phyloP scores from a whole-genome alignment of 2,888 invertebrate species.

The Dynastes maya region DNA sequence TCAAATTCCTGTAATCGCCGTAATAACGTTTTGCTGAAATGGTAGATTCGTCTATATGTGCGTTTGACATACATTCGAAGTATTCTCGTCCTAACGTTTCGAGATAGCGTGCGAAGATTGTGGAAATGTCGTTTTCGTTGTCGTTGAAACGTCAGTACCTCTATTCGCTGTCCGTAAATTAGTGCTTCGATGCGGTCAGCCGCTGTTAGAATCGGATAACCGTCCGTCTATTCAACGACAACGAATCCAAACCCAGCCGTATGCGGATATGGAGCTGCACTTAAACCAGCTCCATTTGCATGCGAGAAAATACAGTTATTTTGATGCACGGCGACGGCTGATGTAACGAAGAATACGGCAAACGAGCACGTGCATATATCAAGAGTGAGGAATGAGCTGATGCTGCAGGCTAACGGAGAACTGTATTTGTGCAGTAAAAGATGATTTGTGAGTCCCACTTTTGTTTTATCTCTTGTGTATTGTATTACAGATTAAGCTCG shows the following conservation, averaged over 20 bases:
- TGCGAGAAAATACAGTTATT: constrained; percentile 44
- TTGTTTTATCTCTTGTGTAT: not conserved
- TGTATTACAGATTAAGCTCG: not conserved
- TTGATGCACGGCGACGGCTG: constrained; percentile 14
- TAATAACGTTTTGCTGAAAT: not conserved
- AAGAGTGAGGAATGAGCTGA: constrained; percentile 6
- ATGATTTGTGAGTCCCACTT: constrained; percentile 1
- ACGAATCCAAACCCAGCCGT: not conserved
- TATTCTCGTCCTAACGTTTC: not conserved
- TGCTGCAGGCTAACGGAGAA: constrained; percentile 25
- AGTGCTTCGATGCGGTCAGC: not conserved
- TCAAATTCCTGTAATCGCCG: not conserved
- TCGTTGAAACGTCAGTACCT: constrained; percentile 12
- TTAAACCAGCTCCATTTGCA: constrained; percentile 27
- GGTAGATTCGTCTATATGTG: not conserved
- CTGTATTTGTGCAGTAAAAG: not conserved
- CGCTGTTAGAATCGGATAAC: not conserved
- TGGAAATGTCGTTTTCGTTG: constrained; percentile 29
- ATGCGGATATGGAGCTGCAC: constrained; percentile 25
- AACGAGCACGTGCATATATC: constrained; percentile 19
- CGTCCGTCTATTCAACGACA: constrained; percentile 10
- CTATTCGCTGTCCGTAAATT: constrained; percentile 6
- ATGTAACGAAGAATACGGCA: constrained; percentile 22
- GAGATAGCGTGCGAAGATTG: constrained; percentile 21
- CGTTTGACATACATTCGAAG: constrained; percentile 3